A percentile compares a stretch with the other conserved stretches of the same genome.
These are phyloP conservation scores for Craseonycteris thonglongyai DNA, from an alignment of 2,113 vertebrate genomes.

Conservation along the genomic window DNA sequence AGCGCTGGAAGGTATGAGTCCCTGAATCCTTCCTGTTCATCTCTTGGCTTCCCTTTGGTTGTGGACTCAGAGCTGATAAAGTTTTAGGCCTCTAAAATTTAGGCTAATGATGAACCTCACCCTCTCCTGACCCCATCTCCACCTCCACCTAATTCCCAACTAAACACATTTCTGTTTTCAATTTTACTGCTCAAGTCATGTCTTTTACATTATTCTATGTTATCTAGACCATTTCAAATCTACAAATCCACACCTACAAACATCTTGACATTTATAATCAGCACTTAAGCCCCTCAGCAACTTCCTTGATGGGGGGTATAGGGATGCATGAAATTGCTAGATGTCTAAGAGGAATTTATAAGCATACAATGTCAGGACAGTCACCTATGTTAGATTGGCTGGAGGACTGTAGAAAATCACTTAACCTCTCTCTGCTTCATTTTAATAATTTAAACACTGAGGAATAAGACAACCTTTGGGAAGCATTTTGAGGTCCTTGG, in stretches of 20 bases:
- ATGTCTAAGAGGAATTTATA: neutral
- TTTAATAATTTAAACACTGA: slow-evolving; percentile 32
- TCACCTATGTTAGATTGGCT: neutral
- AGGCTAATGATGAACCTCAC: neutral
- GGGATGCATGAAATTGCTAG: neutral
- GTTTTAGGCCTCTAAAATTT: neutral
- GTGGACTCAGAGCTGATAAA: neutral
- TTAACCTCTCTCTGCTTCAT: slow-evolving; percentile 35
- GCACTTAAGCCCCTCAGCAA: neutral
- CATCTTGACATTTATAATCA: neutral
- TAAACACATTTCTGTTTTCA: neutral
- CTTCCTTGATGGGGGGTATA: neutral
- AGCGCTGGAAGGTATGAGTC: neutral
- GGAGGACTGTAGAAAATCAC: neutral
- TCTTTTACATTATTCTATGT: neutral
- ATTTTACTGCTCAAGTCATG: neutral
- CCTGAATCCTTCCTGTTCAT: neutral
- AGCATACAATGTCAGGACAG: neutral
- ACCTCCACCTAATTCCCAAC: neutral
- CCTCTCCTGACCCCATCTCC: neutral
- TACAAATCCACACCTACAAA: neutral
- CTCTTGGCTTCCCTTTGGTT: neutral
- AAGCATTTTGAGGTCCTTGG: slow-evolving; percentile 20
- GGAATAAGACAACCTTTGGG: neutral
- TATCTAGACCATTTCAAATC: neutral